These are phyloP conservation scores for Acronicta leporina DNA, from an alignment of 2,888 invertebrate genomes.

Conservation along the genomic window DNA sequence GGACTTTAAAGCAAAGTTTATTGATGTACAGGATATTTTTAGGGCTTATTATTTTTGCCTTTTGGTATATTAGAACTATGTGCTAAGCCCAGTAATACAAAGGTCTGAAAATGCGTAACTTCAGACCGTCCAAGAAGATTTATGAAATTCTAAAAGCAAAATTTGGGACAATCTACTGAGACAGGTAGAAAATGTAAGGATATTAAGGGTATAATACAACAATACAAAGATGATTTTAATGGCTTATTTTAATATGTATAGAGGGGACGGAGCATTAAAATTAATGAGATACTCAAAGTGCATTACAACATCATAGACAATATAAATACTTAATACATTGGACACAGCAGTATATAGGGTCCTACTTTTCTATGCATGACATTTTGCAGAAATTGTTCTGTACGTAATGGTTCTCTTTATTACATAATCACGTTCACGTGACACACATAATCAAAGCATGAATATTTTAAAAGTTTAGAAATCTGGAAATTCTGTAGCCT, in stretches of 20 bases:
- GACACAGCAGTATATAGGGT: conserved; percentile 46
- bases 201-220: conserved; percentile 31
- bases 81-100: conserved; percentile 5
- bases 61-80: no score
- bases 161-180: conserved; percentile 21
- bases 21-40: conserved; percentile 30
- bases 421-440: conserved; percentile 20
- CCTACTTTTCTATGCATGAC: conserved; percentile 46
- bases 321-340: conserved; percentile 56
- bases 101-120: conserved; percentile 8
- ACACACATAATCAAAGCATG: not conserved
- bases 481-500: conserved; percentile 19
- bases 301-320: conserved; percentile 67
- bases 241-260: conserved; percentile 47
- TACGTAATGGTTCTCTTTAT: conserved; percentile 23
- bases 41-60: conserved; percentile 3
- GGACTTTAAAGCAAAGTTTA: conserved; percentile 24
- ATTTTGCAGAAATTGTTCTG: conserved; percentile 33
- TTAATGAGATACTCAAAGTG: conserved; percentile 61
- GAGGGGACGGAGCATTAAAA: conserved; percentile 34
- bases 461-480: conserved; percentile 4
- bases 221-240: conserved; percentile 50
- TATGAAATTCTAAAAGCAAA: conserved; percentile 31
- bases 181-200: conserved; percentile 17
- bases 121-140: conserved; percentile 11